Conservation (phyloP, 2,797 vertebrate species). For the Danionella dracula region DNA sequence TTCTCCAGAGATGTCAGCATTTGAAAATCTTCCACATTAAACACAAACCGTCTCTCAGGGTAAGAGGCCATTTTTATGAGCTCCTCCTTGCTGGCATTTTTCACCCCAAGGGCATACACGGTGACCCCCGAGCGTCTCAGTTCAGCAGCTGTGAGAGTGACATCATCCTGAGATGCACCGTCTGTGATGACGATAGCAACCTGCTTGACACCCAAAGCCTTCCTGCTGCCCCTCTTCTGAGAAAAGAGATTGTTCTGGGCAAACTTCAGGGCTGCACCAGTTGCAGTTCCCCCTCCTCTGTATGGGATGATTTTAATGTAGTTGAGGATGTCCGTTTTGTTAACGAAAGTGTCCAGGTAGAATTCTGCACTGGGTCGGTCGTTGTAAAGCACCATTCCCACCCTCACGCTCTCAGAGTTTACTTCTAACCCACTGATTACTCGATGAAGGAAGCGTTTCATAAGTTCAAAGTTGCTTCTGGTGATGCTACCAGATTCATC, state of each 20-base stretch:
- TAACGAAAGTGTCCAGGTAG: slow-evolving; percentile 64
- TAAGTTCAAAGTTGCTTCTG: slow-evolving; percentile 62
- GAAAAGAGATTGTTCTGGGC: slow-evolving; percentile 60
- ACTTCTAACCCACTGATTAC: slow-evolving; percentile 64
- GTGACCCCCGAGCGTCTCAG: slow-evolving; percentile 64
- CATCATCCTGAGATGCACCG: slow-evolving; percentile 63
- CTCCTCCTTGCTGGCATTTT: slow-evolving; percentile 49
- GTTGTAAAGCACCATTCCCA: slow-evolving; percentile 74
- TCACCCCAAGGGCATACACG: slow-evolving; percentile 69
- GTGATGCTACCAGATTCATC: slow-evolving; percentile 70
- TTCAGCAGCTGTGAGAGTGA: slow-evolving; percentile 55
- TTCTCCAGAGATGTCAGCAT: slow-evolving; percentile 59
- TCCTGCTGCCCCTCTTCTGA: slow-evolving; percentile 61
- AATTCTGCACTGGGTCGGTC: slow-evolving; percentile 55
- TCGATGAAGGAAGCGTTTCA: slow-evolving; percentile 68
- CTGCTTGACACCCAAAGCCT: slow-evolving; percentile 60
- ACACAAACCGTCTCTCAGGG: slow-evolving; percentile 64
- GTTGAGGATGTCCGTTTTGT: slow-evolving; percentile 62
- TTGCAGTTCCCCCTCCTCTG: slow-evolving; percentile 55
- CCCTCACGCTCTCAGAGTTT: slow-evolving; percentile 47
- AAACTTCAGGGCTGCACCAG: slow-evolving; percentile 69
- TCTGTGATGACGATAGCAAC: slow-evolving; percentile 76
- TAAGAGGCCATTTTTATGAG: slow-evolving; percentile 70
- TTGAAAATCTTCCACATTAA: slow-evolving; percentile 61
- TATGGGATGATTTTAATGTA: slow-evolving; percentile 72